Conservation (phyloP, 2,888 invertebrate species). For the Gymnosoma rotundatum region DNA sequence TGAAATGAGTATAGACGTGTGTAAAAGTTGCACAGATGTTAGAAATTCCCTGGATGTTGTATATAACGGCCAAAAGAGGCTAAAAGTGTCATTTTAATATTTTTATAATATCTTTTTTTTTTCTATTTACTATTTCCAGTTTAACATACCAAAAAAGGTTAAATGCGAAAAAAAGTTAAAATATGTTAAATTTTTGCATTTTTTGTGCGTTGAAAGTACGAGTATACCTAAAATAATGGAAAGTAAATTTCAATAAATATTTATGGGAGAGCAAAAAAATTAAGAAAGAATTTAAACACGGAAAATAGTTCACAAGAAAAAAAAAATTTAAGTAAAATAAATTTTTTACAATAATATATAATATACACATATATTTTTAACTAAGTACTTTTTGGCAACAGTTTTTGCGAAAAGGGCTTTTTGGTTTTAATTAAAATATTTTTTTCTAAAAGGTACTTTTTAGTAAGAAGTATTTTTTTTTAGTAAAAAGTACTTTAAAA, state of each 20-base stretch:
- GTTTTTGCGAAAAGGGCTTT: too few relatives aligned
- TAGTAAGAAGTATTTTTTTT: too few relatives aligned
- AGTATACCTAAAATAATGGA: conserved; percentile 14
- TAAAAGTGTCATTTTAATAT: conserved; percentile 65
- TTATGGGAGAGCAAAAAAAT: background rate
- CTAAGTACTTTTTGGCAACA: too few relatives aligned
- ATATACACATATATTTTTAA: too few relatives aligned
- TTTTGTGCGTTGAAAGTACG: background rate
- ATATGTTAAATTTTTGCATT: conserved; percentile 45
- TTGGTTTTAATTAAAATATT: too few relatives aligned
- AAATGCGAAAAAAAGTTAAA: conserved; percentile 35
- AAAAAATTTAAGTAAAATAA: too few relatives aligned
- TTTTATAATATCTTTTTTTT: conserved; percentile 47
- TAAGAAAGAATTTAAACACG: background rate
- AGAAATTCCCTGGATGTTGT: conserved; percentile 44
- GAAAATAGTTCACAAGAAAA: background rate
- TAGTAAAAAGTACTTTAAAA: too few relatives aligned
- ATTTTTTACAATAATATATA: too few relatives aligned
- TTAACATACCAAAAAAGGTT: conserved; percentile 53
- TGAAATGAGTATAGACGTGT: conserved; percentile 20
- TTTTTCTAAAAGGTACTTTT: too few relatives aligned
- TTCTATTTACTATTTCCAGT: conserved; percentile 17
- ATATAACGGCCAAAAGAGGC: conserved; percentile 51
- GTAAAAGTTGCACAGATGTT: conserved; percentile 57
- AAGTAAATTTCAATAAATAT: conserved; percentile 36